A percentile compares a stretch with the other conserved stretches of the same genome.
Conservation (phyloP, 2,113 vertebrate genomes). For the Poeciliopsis occidentalis region DNA sequence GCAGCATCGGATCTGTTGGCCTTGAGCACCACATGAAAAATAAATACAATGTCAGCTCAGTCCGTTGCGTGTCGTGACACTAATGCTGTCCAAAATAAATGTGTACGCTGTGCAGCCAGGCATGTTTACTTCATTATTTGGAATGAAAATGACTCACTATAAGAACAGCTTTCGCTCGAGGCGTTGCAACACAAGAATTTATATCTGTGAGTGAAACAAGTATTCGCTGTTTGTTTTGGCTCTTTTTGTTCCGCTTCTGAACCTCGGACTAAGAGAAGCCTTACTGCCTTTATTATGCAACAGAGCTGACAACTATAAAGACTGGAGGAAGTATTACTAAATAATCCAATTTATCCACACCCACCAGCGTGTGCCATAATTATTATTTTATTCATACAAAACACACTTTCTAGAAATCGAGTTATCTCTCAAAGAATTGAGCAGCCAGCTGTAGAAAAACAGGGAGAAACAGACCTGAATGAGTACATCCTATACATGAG, state of each 20-base stretch:
- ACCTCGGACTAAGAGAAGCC: slow-evolving; percentile 24
- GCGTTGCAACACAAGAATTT: slow-evolving; percentile 49
- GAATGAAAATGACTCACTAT: slow-evolving; percentile 60
- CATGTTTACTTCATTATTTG: slow-evolving; percentile 53
- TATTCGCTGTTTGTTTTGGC: slow-evolving; percentile 36
- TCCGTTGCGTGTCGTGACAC: background rate
- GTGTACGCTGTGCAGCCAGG: slow-evolving; percentile 14
- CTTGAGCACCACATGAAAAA: slow-evolving; percentile 7
- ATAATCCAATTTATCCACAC: slow-evolving; percentile 68
- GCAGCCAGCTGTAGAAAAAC: slow-evolving; percentile 1
- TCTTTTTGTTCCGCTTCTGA: slow-evolving; percentile 53
- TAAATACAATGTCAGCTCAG: slow-evolving; percentile 14
- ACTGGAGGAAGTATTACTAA: slow-evolving; percentile 53
- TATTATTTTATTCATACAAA: slow-evolving; percentile 43
- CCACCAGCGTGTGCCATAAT: slow-evolving; percentile 51
- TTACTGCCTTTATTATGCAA: slow-evolving; percentile 26
- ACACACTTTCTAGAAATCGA: slow-evolving; percentile 42
- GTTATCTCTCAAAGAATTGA: slow-evolving; percentile 35
- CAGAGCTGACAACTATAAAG: slow-evolving; percentile 56
- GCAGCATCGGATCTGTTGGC: background rate
- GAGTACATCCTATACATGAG: slow-evolving; percentile 36
- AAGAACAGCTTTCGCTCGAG: slow-evolving; percentile 47
- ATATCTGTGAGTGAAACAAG: slow-evolving; percentile 50
- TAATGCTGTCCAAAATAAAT: slow-evolving; percentile 39
- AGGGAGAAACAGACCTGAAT: background rate